Evolutionary conservation across 2,888 invertebrate species (phyloP).

Genomic region (Nomada lathburiana): DNA sequence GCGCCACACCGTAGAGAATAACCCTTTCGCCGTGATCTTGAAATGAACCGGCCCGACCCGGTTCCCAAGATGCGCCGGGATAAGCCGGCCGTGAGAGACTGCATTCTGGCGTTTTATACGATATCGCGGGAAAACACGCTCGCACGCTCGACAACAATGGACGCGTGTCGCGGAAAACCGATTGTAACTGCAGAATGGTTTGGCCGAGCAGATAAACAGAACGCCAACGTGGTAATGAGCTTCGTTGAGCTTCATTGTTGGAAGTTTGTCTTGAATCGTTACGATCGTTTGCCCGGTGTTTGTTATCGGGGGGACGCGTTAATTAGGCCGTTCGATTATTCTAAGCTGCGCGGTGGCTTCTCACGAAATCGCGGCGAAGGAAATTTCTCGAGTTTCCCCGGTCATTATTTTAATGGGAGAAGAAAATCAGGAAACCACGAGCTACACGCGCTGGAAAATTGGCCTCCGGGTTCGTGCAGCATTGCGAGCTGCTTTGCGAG

Average conservation of each 20-base stretch:
- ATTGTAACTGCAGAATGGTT: background rate
- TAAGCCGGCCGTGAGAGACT: conserved; percentile 61
- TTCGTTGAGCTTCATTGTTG: background rate
- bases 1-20: conserved; percentile 45
- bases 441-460: conserved; percentile 23
- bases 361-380: conserved; percentile 25
- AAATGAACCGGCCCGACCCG: conserved; percentile 72
- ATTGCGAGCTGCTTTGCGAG: background rate
- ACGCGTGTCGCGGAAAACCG: conserved; percentile 9
- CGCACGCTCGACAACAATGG: conserved; percentile 53
- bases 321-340: conserved; percentile 7
- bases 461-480: background rate
- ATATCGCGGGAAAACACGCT: conserved; percentile 63
- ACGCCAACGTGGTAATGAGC: background rate
- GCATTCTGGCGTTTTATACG: conserved; percentile 54
- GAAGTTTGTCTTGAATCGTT: background rate
- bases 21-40: conserved; percentile 77
- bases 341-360: conserved; percentile 22
- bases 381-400: conserved; percentile 37
- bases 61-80: conserved; percentile 67
- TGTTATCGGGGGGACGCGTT: conserved; percentile 7
- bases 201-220: background rate
- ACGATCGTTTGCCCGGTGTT: background rate
- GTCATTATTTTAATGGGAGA: background rate
- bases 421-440: conserved; percentile 37